Conservation (phyloP, 2,797 vertebrate species). For the Cossypha polioptera region DNA sequence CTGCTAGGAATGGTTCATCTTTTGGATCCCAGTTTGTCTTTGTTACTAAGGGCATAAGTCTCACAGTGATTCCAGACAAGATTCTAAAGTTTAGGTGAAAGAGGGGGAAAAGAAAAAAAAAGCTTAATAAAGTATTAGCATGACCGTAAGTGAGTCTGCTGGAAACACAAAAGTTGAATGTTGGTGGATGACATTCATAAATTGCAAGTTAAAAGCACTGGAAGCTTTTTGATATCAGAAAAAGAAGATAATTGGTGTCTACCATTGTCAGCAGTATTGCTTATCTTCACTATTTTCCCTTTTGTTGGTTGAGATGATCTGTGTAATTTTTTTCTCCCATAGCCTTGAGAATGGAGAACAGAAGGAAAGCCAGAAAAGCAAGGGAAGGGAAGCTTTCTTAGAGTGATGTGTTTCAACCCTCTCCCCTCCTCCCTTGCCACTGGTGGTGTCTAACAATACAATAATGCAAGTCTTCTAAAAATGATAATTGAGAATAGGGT, state of each 20-base stretch:
- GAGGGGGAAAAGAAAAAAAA: accelerated
- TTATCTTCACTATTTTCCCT: background rate
- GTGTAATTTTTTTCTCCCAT: slow-evolving; percentile 16
- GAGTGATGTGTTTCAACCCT: background rate
- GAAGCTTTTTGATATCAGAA: slow-evolving; percentile 7
- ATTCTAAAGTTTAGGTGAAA: slow-evolving; percentile 10
- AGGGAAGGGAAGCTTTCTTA: background rate
- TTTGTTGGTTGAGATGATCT: background rate
- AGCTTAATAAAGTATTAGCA: slow-evolving; percentile 32
- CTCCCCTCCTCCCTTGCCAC: background rate
- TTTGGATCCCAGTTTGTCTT: background rate
- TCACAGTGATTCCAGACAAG: background rate
- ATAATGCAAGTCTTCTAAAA: slow-evolving; percentile 26
- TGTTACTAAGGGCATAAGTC: background rate
- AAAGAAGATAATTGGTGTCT: slow-evolving; percentile 28
- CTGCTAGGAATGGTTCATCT: background rate
- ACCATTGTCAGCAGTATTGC: background rate
- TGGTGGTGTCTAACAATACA: background rate
- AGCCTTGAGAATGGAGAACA: background rate
- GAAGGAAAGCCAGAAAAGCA: background rate
- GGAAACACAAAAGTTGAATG: slow-evolving; percentile 19
- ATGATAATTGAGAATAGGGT: background rate
- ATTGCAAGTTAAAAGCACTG: slow-evolving; percentile 33
- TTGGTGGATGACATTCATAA: background rate
- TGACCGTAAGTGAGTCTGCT: background rate